These are phyloP conservation scores for Anoplolepis gracilipes DNA, from an alignment of 1,140 invertebrate genomes.

Conservation along the genomic window DNA sequence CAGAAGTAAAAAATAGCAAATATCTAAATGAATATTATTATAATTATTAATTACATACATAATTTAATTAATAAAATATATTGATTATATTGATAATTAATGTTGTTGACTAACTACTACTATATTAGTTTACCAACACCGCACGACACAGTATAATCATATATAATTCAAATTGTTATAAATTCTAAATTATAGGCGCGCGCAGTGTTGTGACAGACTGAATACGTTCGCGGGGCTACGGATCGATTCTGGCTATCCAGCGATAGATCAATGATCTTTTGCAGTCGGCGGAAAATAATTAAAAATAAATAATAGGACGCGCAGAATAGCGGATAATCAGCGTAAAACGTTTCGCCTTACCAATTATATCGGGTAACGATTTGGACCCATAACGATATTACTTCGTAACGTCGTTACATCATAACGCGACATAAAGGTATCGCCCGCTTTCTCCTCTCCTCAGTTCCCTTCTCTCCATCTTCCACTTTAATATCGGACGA, in stretches of 20 bases:
- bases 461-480: constrained; percentile 2
- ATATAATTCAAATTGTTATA: constrained; percentile 22
- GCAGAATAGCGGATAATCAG: constrained; percentile 62
- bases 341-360: constrained; percentile 70
- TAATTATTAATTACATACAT: constrained; percentile 10
- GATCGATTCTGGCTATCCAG: constrained; percentile 59
- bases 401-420: constrained; percentile 64
- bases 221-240: constrained; percentile 42
- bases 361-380: constrained; percentile 71
- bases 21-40: constrained; percentile 8
- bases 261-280: constrained; percentile 65
- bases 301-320: constrained; percentile 68
- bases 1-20: neutral
- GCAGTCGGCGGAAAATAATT: constrained; percentile 72
- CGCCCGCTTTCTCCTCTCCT: neutral
- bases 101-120: neutral
- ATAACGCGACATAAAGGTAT: constrained; percentile 58
- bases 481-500: constrained; percentile 56
- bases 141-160: neutral
- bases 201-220: constrained; percentile 31
- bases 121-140: neutral
- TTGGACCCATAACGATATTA: constrained; percentile 68
- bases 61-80: constrained; percentile 44
- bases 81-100: constrained; percentile 4
- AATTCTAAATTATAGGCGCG: constrained; percentile 30